Percentiles rank a stretch among this genome's conserved stretches.
Evolutionary conservation across 2,797 vertebrate genomes (phyloP).

Genomic region (Microctenopoma lineatum): DNA sequence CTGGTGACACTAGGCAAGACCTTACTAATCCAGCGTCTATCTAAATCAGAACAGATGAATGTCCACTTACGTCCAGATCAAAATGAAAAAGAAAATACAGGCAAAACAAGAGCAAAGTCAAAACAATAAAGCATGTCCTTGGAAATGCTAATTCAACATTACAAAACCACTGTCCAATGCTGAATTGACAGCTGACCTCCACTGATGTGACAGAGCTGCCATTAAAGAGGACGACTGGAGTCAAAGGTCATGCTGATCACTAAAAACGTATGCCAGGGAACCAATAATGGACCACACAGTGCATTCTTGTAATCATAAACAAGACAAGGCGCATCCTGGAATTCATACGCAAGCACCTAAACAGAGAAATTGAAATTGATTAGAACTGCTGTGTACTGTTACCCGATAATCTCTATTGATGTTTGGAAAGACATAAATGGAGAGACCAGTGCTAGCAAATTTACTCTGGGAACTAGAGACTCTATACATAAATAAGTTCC

Average conservation of each 20-base stretch:
- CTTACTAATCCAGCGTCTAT: constrained; percentile 11
- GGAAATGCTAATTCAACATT: constrained; percentile 24
- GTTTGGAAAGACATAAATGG: constrained; percentile 1
- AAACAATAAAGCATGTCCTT: constrained; percentile 30
- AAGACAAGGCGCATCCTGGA: constrained; percentile 29
- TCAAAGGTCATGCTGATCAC: constrained; percentile 49
- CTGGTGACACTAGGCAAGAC: constrained; percentile 10
- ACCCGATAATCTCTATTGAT: constrained; percentile 74
- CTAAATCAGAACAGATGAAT: background rate
- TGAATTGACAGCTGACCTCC: constrained; percentile 56
- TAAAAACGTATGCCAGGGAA: constrained; percentile 39
- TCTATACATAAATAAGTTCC: no score
- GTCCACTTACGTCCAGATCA: constrained; percentile 11
- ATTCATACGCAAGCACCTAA: constrained; percentile 48
- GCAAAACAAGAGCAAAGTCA: constrained; percentile 25
- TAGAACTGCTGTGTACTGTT: constrained; percentile 29
- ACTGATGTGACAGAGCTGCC: constrained; percentile 46
- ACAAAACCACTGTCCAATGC: constrained; percentile 25
- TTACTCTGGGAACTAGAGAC: no score
- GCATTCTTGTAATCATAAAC: constrained; percentile 28
- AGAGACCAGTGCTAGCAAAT: no score
- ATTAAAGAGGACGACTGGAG: constrained; percentile 35
- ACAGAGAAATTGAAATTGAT: constrained; percentile 70
- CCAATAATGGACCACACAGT: constrained; percentile 29
- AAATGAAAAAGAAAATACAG: constrained; percentile 6